Evolutionary conservation across 2,797 vertebrate genomes (phyloP).

Genomic region (Gallinago nigripennis): DNA sequence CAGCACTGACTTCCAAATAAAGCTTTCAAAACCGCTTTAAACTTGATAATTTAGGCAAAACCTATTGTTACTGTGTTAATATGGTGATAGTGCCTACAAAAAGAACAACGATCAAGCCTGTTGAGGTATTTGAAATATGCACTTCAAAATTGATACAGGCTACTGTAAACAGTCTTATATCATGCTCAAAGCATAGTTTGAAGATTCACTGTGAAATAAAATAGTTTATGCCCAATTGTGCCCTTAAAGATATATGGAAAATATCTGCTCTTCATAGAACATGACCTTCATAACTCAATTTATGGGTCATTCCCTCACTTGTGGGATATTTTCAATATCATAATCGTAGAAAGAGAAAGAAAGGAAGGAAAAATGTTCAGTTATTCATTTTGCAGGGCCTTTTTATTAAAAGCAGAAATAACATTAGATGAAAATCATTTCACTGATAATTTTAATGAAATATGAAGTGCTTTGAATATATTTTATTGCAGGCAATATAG

Average conservation of each 20-base stretch:
- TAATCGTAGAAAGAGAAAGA: slow-evolving; percentile 66
- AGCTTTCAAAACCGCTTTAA: slow-evolving; percentile 45
- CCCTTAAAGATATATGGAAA: slow-evolving; percentile 43
- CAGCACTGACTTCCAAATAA: slow-evolving; percentile 39
- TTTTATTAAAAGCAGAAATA: slow-evolving; percentile 77
- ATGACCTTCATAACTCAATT: slow-evolving; percentile 71
- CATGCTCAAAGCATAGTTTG: slow-evolving; percentile 19
- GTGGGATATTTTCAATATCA: slow-evolving; percentile 57
- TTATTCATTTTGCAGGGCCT: slow-evolving; percentile 66
- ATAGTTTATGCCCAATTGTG: slow-evolving; percentile 30
- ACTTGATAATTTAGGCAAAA: slow-evolving; percentile 51
- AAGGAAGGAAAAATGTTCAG: slow-evolving; percentile 50
- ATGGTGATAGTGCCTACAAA: not conserved
- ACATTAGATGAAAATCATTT: slow-evolving; percentile 75
- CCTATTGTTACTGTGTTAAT: not conserved
- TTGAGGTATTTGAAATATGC: not conserved
- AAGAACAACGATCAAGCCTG: not conserved
- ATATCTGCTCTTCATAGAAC: slow-evolving; percentile 25
- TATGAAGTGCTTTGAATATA: slow-evolving; percentile 69
- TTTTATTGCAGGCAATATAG: slow-evolving; percentile 65
- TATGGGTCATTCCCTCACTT: slow-evolving; percentile 65
- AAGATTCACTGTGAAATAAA: slow-evolving; percentile 30
- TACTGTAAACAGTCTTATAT: slow-evolving; percentile 32
- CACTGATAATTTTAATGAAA: slow-evolving; percentile 75
- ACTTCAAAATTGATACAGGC: slow-evolving; percentile 42